Evolutionary conservation across 2,888 invertebrate species (phyloP).

Genomic region (Lingula anatina): DNA sequence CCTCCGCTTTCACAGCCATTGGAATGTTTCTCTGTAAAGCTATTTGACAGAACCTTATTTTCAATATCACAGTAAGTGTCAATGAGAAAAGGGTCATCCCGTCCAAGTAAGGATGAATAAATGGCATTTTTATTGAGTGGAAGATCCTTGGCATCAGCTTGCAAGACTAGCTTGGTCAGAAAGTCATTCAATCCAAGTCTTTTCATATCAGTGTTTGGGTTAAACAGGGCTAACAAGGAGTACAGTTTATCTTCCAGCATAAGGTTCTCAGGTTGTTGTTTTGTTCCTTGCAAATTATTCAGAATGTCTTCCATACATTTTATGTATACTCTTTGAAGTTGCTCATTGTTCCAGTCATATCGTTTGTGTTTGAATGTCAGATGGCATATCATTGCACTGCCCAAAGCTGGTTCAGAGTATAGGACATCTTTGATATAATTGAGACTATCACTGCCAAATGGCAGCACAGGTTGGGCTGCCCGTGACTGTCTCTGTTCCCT

Average conservation of each 20-base stretch:
- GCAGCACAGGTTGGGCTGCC: conserved; percentile 3
- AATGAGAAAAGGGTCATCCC: conserved; percentile 21
- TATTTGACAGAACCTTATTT: conserved; percentile 5
- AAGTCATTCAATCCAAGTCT: conserved; percentile 25
- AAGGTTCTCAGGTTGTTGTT: background rate
- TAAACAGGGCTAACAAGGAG: conserved; percentile 25
- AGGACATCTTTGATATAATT: conserved; percentile 15
- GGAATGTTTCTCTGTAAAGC: background rate
- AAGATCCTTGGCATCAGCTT: conserved; percentile 10
- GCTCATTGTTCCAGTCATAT: conserved; percentile 18
- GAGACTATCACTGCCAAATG: background rate
- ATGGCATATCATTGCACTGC: conserved; percentile 16
- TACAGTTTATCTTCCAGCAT: conserved; percentile 13
- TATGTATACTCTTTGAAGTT: conserved; percentile 25
- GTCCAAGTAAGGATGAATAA: conserved; percentile 26
- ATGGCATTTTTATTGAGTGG: conserved; percentile 19
- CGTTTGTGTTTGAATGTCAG: conserved; percentile 6
- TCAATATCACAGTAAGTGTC: conserved; percentile 29
- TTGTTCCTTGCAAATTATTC: conserved; percentile 11
- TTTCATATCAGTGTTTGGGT: conserved; percentile 24
- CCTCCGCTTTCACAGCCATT: too few species aligned
- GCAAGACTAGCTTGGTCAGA: conserved; percentile 23
- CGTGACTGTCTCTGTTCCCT: conserved; percentile 3
- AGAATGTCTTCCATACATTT: conserved; percentile 23
- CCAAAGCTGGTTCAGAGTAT: conserved; percentile 19